These are phyloP conservation scores for Dendrophyllia cribrosa DNA, from an alignment of 64 coral and sea anemone genomes.

Conservation along the genomic window DNA sequence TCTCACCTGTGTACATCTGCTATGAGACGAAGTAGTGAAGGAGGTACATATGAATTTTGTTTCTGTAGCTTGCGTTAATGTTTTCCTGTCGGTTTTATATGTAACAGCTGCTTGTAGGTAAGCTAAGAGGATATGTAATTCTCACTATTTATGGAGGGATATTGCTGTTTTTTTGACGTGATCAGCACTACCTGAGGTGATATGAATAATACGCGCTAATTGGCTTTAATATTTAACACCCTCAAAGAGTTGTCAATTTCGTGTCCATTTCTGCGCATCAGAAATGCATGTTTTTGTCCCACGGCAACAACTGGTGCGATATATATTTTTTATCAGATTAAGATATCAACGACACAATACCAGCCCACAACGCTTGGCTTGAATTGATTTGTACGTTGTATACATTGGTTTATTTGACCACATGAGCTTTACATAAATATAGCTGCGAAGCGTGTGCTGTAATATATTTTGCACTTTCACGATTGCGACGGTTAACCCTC, in stretches of 20 bases:
- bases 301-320: conserved; percentile 5
- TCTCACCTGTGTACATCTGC: no score
- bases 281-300: conserved; percentile 49
- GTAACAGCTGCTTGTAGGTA: not conserved
- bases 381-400: not conserved
- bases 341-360: conserved; percentile 22
- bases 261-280: conserved; percentile 23
- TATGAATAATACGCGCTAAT: not conserved
- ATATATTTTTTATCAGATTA: not conserved
- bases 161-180: not conserved
- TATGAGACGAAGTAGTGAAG: no score
- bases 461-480: no score
- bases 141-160: not conserved
- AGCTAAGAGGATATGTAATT: not conserved
- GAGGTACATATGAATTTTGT: no score
- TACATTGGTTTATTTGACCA: conserved; percentile 10
- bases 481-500: not conserved
- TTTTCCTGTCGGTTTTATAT: no score
- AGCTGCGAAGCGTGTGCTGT: not conserved
- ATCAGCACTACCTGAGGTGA: not conserved
- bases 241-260: conserved; percentile 17
- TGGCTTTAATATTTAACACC: conserved; percentile 41
- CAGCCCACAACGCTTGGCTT: not conserved
- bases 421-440: conserved; percentile 7
- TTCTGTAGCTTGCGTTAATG: no score